Base-by-base conservation (phyloP, 2,113 vertebrate genomes). In the Chloropsis cyanopogon region DNA sequence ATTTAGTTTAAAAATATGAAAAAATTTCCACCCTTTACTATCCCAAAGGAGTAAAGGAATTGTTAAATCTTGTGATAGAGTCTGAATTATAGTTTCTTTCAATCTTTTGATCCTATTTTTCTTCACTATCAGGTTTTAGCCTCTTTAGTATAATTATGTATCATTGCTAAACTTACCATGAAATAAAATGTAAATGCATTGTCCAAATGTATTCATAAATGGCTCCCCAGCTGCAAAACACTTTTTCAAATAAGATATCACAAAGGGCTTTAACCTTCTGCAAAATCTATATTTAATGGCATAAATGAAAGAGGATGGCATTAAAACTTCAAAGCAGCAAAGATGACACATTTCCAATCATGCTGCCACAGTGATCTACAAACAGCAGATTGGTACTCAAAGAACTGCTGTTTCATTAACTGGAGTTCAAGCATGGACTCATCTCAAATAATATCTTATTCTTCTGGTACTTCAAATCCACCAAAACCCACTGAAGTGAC, bases 251-350 rank as follows among this genome's bases (percentile, higher is more conserved):
- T 68, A 70, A 90, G 53, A 69, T 76, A 83, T 82, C 71, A 91
- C 42, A 86, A 91, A 82, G 53, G 60, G 47, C 17, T 94, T 86
- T 95, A 97, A 89, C 85, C 73, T 96, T 95, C 66, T 79, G 75
- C 29, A 92, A n/a, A 49, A 78, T 97, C 72, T 91, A 89, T 93
- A 88, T 97, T 96, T 96, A 95, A 96, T 86, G 31, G n/a, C 56
- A 68, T 71, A 94, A 90, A 87, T 85, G 56, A 95, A 92, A 87
- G 26, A 90, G 22, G 33, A 91, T 92, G 76, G 63, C 63, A 94
- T 96, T 97, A 96, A 92, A 91, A 95, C 80, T 95, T 97, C 91
- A 95, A 97, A 97, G 85, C 19, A 82, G 63, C 22, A 57, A 88
- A 93, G 85, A 86, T 63, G 47, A 91, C 64, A 79, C 29, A 68